A percentile compares a stretch with the other conserved stretches of the same genome.
phyloP scores from a whole-genome alignment of 2,113 vertebrate genomes.

The Vulpes ferrilata region DNA sequence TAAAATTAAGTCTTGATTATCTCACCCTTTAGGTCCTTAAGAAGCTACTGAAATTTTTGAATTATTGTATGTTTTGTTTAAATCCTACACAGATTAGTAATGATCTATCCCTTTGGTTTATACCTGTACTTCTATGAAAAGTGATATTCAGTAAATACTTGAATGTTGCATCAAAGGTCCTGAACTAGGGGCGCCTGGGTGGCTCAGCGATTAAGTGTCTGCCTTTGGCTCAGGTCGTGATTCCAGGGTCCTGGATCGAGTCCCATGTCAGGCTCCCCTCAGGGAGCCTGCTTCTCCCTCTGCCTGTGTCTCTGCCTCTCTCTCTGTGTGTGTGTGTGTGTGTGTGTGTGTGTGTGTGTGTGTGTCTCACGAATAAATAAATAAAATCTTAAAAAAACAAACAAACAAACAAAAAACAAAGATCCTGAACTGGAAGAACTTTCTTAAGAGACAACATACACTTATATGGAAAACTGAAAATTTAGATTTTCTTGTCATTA shows the following conservation, averaged over 20 bases:
- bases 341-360: no score
- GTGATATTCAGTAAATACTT: not conserved
- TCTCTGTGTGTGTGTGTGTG: no score
- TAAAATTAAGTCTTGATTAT: constrained; percentile 17
- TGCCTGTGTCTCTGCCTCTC: no score
- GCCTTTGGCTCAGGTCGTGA: no score
- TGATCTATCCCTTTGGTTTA: not conserved
- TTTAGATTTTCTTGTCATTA: not conserved
- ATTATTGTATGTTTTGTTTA: not conserved
- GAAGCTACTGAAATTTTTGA: not conserved
- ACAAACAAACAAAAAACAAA: not conserved
- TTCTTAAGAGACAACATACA: not conserved
- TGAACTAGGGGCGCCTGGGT: not conserved
- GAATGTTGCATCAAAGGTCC: constrained; percentile 8
- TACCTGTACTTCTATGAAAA: not conserved
- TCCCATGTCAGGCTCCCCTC: no score
- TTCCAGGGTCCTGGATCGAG: no score
- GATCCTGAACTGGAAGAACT: not conserved
- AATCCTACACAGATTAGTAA: not conserved
- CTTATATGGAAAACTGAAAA: not conserved
- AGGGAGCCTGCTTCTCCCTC: no score
- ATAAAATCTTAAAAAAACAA: no score
- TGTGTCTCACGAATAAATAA: no score
- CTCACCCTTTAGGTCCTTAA: not conserved
- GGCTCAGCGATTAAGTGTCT: no score